Percentiles rank a stretch among this genome's conserved stretches.
These are phyloP conservation scores for Rousettus madagascariensis DNA, from an alignment of 2,797 vertebrate species.

Conservation along the genomic window DNA sequence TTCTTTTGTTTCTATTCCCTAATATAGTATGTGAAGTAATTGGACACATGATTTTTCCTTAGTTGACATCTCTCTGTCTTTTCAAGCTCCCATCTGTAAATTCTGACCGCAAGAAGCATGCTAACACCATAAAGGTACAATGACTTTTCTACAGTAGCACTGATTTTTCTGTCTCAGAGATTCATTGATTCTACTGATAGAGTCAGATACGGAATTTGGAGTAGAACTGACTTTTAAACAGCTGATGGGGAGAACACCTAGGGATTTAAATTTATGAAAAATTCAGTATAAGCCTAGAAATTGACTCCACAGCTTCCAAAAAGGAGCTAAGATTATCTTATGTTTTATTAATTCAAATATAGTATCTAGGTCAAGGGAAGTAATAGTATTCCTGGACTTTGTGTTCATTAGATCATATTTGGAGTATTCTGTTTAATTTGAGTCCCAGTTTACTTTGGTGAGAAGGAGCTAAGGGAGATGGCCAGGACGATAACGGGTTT, in stretches of 20 bases:
- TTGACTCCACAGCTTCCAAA: slow-evolving; percentile 36
- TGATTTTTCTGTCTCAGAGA: not conserved
- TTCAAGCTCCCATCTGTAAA: not conserved
- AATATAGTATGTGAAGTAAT: not conserved
- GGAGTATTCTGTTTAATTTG: slow-evolving; percentile 22
- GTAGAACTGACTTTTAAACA: slow-evolving; percentile 41
- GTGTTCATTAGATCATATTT: slow-evolving; percentile 55
- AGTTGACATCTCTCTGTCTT: not conserved
- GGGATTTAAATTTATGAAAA: slow-evolving; percentile 49
- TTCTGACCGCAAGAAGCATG: not conserved
- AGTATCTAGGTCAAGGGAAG: slow-evolving; percentile 3
- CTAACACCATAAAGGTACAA: not conserved
- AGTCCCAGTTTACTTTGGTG: slow-evolving; percentile 25
- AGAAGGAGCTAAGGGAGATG: not conserved
- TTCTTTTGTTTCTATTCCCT: not conserved
- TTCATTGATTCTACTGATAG: slow-evolving; percentile 37
- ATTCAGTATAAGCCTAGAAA: not conserved
- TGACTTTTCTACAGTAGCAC: not conserved
- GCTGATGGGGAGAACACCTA: slow-evolving; percentile 28
- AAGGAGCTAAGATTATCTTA: slow-evolving; percentile 53
- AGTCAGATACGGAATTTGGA: slow-evolving; percentile 7
- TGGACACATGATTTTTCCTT: not conserved
- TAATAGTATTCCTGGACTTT: slow-evolving; percentile 39
- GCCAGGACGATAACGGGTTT: not conserved
- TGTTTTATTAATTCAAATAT: slow-evolving; percentile 56